A percentile compares a stretch with the other conserved stretches of the same genome.
phyloP scores from a whole-genome alignment of 2,888 invertebrate genomes.

The Tyria jacobaeae region DNA sequence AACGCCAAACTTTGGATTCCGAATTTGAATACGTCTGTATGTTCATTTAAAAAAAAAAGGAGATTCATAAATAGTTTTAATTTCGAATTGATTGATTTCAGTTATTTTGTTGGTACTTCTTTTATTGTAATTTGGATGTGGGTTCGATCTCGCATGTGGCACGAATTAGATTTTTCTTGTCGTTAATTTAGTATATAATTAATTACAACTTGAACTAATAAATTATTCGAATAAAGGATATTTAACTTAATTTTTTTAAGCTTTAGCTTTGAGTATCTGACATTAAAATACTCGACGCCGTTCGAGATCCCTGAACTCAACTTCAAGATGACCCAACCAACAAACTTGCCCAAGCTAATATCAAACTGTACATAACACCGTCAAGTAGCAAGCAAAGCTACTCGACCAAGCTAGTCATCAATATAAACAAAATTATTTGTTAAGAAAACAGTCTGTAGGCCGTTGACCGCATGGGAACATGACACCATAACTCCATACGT shows the following conservation, averaged over 20 bases:
- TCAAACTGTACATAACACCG: not conserved
- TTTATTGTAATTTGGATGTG: not conserved
- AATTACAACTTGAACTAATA: no score
- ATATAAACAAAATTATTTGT: constrained; percentile 49
- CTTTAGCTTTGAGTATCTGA: not conserved
- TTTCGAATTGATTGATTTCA: not conserved
- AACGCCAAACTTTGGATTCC: constrained; percentile 21
- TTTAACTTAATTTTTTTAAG: no score
- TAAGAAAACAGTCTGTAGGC: constrained; percentile 38
- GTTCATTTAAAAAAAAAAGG: constrained; percentile 7
- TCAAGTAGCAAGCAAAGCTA: constrained; percentile 30
- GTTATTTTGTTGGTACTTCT: not conserved
- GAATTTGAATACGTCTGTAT: constrained; percentile 17
- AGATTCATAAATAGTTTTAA: no score
- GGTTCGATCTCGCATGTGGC: no score
- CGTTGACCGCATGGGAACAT: constrained; percentile 55
- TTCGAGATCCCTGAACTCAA: not conserved
- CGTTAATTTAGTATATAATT: no score
- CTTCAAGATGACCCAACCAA: not conserved
- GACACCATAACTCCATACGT: constrained; percentile 43
- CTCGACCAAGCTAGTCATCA: constrained; percentile 27
- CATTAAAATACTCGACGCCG: not conserved
- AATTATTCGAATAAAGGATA: no score
- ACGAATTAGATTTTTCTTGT: no score
- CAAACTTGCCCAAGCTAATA: not conserved